Conservation (phyloP, 1,140 invertebrate species). For the Rhopalosiphum maidis region DNA sequence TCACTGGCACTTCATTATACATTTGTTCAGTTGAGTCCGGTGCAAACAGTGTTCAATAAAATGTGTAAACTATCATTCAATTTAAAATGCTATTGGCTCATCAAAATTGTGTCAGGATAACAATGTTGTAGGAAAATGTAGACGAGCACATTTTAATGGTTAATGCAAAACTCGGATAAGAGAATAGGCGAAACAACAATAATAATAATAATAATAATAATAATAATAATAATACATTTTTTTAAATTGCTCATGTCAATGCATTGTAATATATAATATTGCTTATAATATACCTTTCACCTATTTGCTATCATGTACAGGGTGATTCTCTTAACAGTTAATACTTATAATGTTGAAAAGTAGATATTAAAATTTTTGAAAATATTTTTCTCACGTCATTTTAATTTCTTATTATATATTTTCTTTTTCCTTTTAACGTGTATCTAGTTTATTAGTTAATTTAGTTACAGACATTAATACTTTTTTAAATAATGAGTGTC, state of each 20-base stretch:
- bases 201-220: not conserved
- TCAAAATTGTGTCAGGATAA: not conserved
- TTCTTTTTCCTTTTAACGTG: not conserved
- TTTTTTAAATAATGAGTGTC: not conserved
- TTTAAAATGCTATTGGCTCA: not conserved
- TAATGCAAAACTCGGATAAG: not conserved
- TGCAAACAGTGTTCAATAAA: not conserved
- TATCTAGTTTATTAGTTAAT: not conserved
- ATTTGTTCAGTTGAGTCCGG: not conserved
- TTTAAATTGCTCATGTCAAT: not conserved
- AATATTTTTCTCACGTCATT: not conserved
- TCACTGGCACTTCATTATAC: not conserved
- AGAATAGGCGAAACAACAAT: not conserved
- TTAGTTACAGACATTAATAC: not conserved
- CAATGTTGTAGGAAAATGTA: not conserved
- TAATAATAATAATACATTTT: not conserved
- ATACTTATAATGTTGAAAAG: not conserved
- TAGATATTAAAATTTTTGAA: not conserved
- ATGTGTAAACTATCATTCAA: conserved; percentile 1
- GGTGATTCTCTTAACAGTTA: not conserved
- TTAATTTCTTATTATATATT: not conserved
- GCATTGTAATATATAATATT: not conserved
- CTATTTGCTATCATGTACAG: too few species aligned
- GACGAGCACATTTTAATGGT: not conserved
- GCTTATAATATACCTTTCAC: too few species aligned